Evolutionary conservation across 2,797 vertebrate genomes (phyloP).

Genomic region (Helostoma temminkii): DNA sequence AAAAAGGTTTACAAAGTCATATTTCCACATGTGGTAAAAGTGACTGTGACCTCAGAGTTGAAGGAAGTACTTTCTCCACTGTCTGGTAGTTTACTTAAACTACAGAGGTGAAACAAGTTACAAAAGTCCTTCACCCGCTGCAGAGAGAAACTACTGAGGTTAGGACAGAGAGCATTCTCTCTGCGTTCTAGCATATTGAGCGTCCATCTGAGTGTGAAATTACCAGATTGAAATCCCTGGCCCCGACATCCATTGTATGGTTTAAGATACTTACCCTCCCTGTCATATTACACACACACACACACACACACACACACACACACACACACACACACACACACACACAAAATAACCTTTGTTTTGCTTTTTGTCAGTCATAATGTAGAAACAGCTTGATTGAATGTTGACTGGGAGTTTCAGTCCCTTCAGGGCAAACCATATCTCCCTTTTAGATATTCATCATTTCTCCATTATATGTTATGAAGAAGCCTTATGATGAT

Average conservation of each 20-base stretch:
- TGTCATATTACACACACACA: neutral
- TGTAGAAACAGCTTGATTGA: constrained; percentile 34
- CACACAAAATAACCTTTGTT: constrained; percentile 44
- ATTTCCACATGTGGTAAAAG: constrained; percentile 1
- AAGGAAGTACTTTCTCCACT: neutral
- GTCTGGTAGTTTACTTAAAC: constrained; percentile 1
- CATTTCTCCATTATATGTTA: constrained; percentile 22
- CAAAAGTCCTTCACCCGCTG: neutral
- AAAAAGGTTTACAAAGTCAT: neutral
- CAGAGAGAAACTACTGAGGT: neutral
- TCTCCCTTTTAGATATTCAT: constrained; percentile 54
- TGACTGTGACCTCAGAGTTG: constrained; percentile 3
- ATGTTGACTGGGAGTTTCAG: constrained; percentile 42
- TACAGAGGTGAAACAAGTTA: neutral
- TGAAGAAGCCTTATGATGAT: constrained; percentile 18
- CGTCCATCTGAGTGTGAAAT: constrained; percentile 65
- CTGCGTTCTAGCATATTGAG: constrained; percentile 54
- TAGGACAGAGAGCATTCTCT: constrained; percentile 34
- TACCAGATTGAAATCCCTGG: constrained; percentile 60
- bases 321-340: neutral
- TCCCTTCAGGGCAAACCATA: constrained; percentile 41
- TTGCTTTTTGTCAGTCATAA: constrained; percentile 52
- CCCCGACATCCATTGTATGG: neutral
- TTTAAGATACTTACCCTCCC: constrained; percentile 5
- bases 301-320: neutral